Conservation (phyloP, 2,113 vertebrate genomes). For the Peromyscus leucopus region DNA sequence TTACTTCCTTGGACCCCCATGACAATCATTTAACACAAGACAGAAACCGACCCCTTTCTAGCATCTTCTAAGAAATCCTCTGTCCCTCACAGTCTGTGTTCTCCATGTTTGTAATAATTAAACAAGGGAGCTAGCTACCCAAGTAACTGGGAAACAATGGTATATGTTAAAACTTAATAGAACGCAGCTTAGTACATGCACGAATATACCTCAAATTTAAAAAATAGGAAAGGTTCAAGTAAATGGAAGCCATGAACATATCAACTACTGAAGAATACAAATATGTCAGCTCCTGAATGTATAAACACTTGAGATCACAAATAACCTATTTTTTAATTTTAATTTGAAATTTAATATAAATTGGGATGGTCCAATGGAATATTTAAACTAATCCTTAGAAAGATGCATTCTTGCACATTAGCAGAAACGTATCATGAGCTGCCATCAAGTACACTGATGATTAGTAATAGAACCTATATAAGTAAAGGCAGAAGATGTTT, state of each 20-base stretch:
- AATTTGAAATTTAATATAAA: neutral
- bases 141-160: neutral
- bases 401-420: neutral
- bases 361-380: neutral
- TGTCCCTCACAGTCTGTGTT: neutral
- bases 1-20: neutral
- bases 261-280: neutral
- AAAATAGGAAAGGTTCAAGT: constrained; percentile 2
- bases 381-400: neutral
- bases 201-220: constrained; percentile 7
- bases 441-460: neutral
- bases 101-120: neutral
- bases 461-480: constrained; percentile 29
- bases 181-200: neutral
- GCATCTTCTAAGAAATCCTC: neutral
- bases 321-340: constrained; percentile 4
- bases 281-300: neutral
- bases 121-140: constrained; percentile 12
- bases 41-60: neutral
- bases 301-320: constrained; percentile 12
- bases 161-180: constrained; percentile 12
- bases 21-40: neutral
- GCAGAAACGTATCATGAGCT: neutral
- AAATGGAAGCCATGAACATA: neutral
- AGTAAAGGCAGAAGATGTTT: constrained; percentile 4